These are phyloP conservation scores for Pipistrellus kuhlii DNA, from an alignment of 2,797 vertebrate genomes.

Conservation along the genomic window DNA sequence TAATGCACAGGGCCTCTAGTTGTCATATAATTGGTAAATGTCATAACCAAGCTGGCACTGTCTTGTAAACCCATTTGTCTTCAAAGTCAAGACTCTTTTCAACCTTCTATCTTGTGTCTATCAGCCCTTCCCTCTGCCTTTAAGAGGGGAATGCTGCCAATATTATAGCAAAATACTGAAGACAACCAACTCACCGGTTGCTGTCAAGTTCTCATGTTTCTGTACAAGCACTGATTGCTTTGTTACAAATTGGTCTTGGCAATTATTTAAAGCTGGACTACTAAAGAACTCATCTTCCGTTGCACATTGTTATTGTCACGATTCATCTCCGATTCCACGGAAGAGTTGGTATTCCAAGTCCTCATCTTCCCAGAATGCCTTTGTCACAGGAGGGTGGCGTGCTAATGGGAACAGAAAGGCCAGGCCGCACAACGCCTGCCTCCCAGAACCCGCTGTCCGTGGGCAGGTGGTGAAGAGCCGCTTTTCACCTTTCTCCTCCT, in stretches of 20 bases:
- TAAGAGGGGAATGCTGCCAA: background rate
- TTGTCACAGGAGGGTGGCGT: background rate
- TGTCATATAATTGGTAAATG: background rate
- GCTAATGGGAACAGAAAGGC: background rate
- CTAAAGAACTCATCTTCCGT: background rate
- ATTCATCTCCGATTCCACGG: background rate
- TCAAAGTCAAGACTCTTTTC: background rate
- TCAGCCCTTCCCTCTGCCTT: background rate
- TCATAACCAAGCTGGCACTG: background rate
- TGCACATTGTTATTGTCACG: background rate
- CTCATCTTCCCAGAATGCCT: background rate
- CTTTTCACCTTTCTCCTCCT: background rate
- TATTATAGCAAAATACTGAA: background rate
- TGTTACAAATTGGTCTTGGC: background rate
- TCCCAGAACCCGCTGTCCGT: accelerated
- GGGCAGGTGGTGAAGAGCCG: background rate
- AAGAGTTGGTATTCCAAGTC: background rate
- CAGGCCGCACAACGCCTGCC: background rate
- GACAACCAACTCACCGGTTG: background rate
- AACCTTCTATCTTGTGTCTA: background rate
- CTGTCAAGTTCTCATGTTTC: background rate
- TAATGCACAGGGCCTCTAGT: no score
- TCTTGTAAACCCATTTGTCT: background rate
- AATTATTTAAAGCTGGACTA: background rate
- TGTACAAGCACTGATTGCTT: background rate